Base-by-base conservation (phyloP, 2,113 vertebrate genomes). In the Pogona vitticeps region DNA sequence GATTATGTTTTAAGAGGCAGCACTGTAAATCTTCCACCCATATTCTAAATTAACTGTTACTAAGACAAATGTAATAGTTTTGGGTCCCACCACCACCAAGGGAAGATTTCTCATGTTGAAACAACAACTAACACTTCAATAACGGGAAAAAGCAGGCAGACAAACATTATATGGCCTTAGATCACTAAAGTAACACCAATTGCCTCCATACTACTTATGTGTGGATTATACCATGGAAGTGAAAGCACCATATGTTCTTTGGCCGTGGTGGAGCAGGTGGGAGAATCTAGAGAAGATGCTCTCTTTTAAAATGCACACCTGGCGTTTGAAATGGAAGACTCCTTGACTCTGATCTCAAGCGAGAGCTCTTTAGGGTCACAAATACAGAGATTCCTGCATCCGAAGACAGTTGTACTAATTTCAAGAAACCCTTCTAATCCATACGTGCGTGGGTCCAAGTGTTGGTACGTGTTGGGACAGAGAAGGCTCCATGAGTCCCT, bases 261-360 rank as follows among this genome's bases (percentile, higher is more conserved):
- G 92, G 91, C 94, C 83, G n/a, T n/a, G n/a, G n/a, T n/a, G 89
- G 86, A 33, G 6, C 15, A 12, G 28, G 23, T 17, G 8, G 18
- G 5, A n/a, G 91, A 94, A 94, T 95, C 87, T 80, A 94, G 91
- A 95, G 82, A 88, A 67, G 23, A 20, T 67, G 26, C 65, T 92
- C 92, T 90, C 92, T 88, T 89, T 94, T 91, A 93, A 95, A 95
- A 94, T 95, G 92, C 89, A 92, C 84, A 93, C 5, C 18, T 46
- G 33, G 18, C 58, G 23, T 23, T 21, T 52, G 61, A 68, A 80
- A 78, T 92, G 88, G 86, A 91, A 72, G 90, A 89, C 92, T 42
- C 23, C 18, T 28, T 82, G 12, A n/a, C 14, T 40, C 46, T 6
- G 13, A 63, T 86, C 7, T 36, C 21, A 23, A 61, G 72, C 12